Base-by-base conservation (phyloP, 2,797 vertebrate genomes). In the Leucoraja ocellata region DNA sequence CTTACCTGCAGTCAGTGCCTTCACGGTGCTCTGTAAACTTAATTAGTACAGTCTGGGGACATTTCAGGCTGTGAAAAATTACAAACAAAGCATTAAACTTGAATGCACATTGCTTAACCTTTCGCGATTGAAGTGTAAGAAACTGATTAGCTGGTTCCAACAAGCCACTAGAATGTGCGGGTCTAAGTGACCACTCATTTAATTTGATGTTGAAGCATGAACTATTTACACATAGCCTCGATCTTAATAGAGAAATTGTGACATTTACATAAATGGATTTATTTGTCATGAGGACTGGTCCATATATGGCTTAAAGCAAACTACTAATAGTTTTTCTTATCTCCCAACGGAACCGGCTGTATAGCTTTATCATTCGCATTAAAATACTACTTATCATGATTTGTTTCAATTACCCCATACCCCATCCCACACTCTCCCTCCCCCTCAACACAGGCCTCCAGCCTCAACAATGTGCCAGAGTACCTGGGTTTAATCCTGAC, bases 1-100 rank as follows among this genome's bases (percentile, higher is more conserved):
- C 90, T 92, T n/a, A 92, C 90, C 71, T 92, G 65, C 14, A 11
- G 28, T 92, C 90, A 54, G 71, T 74, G 71, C 21, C 90, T n/a
- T 76, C 71, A 54, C 46, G 39, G 23, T 76, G 21, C n/a, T 92
- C 90, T 92, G 90, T 11, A 58, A 92, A 92, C 18, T 76, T 92
- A 74, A 92, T 74, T 54, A 92, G 54, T 13, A 76, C 23, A 6
- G 36, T 92, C 39, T 92, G 90, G 32, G 11, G 11, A 18, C 46
- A 25, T 54, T 76, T 92, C 36, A 92, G 68, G 90, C 90, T 92
- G 39, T n/a, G 25, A 39, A n/a, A 92, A 92, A 54, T 54, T 54
- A 76, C 73, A 74, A 92, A 76, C 13, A 74, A 68, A 74, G 54
- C 28, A 28, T 63, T 86, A n/a, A 63, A 21, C 1, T 74, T 76